Percentiles rank a stretch among this genome's conserved stretches.
Conservation (phyloP, 2,888 invertebrate species). For the Thecophora atra region DNA sequence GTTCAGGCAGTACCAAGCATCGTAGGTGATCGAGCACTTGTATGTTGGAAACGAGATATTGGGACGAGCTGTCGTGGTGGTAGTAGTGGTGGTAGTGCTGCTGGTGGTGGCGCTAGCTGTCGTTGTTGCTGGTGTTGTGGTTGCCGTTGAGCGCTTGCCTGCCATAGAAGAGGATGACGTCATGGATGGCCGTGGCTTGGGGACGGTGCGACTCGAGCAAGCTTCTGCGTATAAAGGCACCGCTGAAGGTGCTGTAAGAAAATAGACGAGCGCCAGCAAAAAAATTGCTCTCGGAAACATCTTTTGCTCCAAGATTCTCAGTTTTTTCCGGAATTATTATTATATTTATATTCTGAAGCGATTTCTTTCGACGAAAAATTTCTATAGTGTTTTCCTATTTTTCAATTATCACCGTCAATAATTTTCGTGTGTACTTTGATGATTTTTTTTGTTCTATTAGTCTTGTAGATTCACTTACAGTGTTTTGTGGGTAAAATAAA, state of each 20-base stretch:
- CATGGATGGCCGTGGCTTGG: conserved; percentile 76
- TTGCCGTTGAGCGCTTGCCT: conserved; percentile 29
- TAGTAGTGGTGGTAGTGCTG: conserved; percentile 71
- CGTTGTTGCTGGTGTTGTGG: conserved; percentile 39
- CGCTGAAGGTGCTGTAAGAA: conserved; percentile 10
- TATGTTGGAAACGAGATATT: conserved; percentile 96
- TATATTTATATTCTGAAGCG: too few relatives aligned
- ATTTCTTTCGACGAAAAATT: too few relatives aligned
- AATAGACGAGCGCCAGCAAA: conserved; percentile 9
- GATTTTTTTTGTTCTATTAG: too few relatives aligned
- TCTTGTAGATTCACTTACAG: too few relatives aligned
- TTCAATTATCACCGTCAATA: too few relatives aligned
- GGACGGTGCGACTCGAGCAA: conserved; percentile 71
- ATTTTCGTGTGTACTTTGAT: too few relatives aligned
- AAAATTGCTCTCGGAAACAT: conserved; percentile 13
- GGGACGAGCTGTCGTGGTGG: conserved; percentile 82
- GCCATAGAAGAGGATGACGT: conserved; percentile 44
- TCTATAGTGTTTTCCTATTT: too few relatives aligned
- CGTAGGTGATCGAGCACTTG: conserved; percentile 91
- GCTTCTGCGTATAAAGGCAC: conserved; percentile 47
- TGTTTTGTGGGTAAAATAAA: too few relatives aligned
- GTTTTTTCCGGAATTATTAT: not conserved
- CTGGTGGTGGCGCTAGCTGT: conserved; percentile 70
- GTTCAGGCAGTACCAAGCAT: conserved; percentile 94
- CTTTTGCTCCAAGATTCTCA: too few relatives aligned